Evolutionary conservation across 2,797 vertebrate genomes (phyloP).

Genomic region (Myiotriccus ornatus): DNA sequence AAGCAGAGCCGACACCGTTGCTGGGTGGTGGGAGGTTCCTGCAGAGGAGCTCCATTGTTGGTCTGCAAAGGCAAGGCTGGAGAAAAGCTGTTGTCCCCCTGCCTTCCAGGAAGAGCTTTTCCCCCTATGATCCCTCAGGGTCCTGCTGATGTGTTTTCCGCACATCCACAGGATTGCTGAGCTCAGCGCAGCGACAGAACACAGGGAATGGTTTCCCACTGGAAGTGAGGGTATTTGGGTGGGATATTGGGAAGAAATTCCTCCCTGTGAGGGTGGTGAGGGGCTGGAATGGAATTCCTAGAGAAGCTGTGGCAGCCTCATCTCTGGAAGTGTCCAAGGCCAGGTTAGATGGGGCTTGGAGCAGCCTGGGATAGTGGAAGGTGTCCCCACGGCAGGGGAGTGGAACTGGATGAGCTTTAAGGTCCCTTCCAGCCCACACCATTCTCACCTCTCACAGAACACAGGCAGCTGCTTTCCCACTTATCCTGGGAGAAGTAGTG

Average conservation of each 20-base stretch:
- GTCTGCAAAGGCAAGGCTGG: not conserved
- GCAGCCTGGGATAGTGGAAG: not conserved
- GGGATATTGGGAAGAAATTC: not conserved
- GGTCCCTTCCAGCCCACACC: not conserved
- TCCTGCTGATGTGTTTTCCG: not conserved
- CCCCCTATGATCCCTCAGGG: not conserved
- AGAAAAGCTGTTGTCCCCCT: not conserved
- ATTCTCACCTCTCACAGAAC: not conserved
- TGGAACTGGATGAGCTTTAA: not conserved
- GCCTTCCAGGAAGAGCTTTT: not conserved
- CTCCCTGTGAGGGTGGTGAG: not conserved
- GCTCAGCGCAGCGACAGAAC: not conserved
- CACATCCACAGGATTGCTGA: fast-evolving
- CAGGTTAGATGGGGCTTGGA: not conserved
- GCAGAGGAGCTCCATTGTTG: not conserved
- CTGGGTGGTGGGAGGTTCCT: not conserved
- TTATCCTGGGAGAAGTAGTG: not conserved
- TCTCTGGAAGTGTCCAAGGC: not conserved
- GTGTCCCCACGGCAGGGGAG: not conserved
- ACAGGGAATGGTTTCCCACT: not conserved
- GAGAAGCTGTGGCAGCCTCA: not conserved
- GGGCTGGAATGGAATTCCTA: not conserved
- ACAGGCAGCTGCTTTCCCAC: not conserved
- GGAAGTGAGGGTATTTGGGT: not conserved
- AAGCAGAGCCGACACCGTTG: not conserved